Evolutionary conservation across 35 echinoderm and acorn worm species (phyloP), one percentile per base, ranked within the genome.

Genomic region (Diadema setosum): DNA sequence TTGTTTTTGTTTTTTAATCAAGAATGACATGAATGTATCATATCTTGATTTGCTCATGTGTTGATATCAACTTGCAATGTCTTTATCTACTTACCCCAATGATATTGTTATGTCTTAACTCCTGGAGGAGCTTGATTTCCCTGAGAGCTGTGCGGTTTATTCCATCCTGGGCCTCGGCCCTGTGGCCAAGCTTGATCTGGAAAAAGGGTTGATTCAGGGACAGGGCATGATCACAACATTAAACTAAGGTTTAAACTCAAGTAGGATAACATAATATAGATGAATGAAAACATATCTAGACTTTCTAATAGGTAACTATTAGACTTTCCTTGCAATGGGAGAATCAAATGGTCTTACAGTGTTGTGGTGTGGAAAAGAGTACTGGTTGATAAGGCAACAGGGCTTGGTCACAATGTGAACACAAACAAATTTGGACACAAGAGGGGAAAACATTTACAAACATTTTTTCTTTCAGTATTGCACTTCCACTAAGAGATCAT

Each of bases 41-140:
- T n/a, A n/a, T n/a, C n/a, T n/a, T n/a, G n/a, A n/a, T n/a, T n/a
- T n/a, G n/a, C n/a, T n/a, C n/a, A n/a, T n/a, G n/a, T n/a, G n/a
- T n/a, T n/a, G n/a, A n/a, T n/a, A n/a, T n/a, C n/a, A n/a, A n/a
- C n/a, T n/a, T n/a, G n/a, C n/a, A n/a, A n/a, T n/a, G n/a, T n/a
- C n/a, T n/a, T n/a, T n/a, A n/a, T n/a, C n/a, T n/a, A 52, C 84
- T 91, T 90, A 99, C 96, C 52, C 96, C 91, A 67, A 99, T 99
- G 7, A 99, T 95, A 85, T 99, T 99, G 37, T 99, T 93, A 92
- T 99, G 96, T 34, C 78, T 81, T 3, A 99, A 42, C 83, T 94
- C 96, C 82, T 99, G 96, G 2, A 99, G 85, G 48, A 99, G 78
- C 87, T 99, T 99, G 35, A 99, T 99, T 83, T 99, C 96, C 84